Evolutionary conservation across 2,113 vertebrate species (phyloP).

Genomic region (Stegastes partitus): DNA sequence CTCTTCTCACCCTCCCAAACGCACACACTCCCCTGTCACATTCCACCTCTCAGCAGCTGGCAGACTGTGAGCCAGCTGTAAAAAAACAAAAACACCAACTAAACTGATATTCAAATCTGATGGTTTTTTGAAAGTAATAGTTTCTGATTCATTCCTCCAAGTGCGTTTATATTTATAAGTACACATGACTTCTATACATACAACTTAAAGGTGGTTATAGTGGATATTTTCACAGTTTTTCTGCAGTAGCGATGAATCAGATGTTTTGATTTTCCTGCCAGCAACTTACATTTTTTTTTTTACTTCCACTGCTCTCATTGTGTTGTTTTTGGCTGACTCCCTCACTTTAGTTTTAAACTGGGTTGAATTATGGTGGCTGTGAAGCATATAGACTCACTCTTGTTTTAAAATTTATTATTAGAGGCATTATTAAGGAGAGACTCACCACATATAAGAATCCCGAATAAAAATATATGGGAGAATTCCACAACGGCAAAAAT

Average conservation of each 20-base stretch:
- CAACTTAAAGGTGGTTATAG: not conserved
- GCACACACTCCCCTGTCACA: slow-evolving; percentile 2
- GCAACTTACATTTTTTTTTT: too few species aligned
- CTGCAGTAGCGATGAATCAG: not conserved
- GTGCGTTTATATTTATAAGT: slow-evolving; percentile 3
- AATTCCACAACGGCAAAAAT: too few species aligned
- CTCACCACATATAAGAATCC: too few species aligned
- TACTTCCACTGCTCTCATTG: too few species aligned
- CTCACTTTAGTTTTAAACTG: too few species aligned
- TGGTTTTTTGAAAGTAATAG: not conserved
- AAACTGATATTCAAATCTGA: not conserved
- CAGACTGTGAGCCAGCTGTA: slow-evolving; percentile 20
- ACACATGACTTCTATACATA: not conserved
- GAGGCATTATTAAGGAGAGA: too few species aligned
- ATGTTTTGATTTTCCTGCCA: not conserved
- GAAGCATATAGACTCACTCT: not conserved
- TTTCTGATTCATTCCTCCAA: slow-evolving; percentile 5
- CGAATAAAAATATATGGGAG: too few species aligned
- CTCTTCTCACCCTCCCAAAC: not conserved
- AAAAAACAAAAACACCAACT: slow-evolving; percentile 16
- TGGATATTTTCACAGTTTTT: not conserved
- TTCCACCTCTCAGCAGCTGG: slow-evolving; percentile 44
- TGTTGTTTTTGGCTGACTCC: too few species aligned
- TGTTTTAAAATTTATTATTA: not conserved
- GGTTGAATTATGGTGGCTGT: not conserved